These are phyloP conservation scores for Philopotamus ludificatus DNA, from an alignment of 1,140 invertebrate genomes.

Conservation along the genomic window DNA sequence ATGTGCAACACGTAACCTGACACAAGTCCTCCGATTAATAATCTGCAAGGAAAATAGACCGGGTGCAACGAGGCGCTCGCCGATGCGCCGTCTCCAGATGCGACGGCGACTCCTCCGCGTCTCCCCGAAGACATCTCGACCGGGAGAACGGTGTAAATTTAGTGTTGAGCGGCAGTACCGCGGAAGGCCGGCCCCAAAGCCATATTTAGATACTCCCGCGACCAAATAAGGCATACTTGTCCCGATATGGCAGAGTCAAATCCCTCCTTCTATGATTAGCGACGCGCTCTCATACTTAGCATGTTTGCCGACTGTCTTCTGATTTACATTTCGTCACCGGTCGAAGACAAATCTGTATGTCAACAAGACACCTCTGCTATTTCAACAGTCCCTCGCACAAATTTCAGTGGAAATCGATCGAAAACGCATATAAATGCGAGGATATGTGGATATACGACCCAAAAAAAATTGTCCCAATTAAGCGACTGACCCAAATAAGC, in stretches of 20 bases:
- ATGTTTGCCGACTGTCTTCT: conserved; percentile 3
- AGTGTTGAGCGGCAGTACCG: conserved; percentile 44
- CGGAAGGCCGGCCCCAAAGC: conserved; percentile 63
- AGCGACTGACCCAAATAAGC: too few relatives aligned
- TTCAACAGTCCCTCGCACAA: too few relatives aligned
- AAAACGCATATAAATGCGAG: too few relatives aligned
- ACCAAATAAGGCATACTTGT: conserved; percentile 70
- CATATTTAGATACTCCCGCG: conserved; percentile 73
- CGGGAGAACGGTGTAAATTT: too few relatives aligned
- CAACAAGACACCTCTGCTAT: too few relatives aligned
- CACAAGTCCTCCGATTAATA: conserved; percentile 40
- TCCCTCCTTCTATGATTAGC: conserved; percentile 60
- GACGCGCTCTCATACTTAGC: conserved; percentile 31
- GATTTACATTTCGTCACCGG: neutral
- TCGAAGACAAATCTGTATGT: too few relatives aligned
- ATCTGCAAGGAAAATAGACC: conserved; percentile 38
- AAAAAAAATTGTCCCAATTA: too few relatives aligned
- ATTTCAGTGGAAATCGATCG: too few relatives aligned
- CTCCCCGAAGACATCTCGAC: too few relatives aligned
- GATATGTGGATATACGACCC: too few relatives aligned
- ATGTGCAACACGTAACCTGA: conserved; percentile 44
- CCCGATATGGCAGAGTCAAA: conserved; percentile 72
- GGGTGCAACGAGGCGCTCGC: too few relatives aligned
- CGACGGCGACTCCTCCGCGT: too few relatives aligned
- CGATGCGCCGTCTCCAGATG: conserved; percentile 16